phyloP scores from a whole-genome alignment of 1,140 invertebrate genomes.

The Aphidius gifuensis region DNA sequence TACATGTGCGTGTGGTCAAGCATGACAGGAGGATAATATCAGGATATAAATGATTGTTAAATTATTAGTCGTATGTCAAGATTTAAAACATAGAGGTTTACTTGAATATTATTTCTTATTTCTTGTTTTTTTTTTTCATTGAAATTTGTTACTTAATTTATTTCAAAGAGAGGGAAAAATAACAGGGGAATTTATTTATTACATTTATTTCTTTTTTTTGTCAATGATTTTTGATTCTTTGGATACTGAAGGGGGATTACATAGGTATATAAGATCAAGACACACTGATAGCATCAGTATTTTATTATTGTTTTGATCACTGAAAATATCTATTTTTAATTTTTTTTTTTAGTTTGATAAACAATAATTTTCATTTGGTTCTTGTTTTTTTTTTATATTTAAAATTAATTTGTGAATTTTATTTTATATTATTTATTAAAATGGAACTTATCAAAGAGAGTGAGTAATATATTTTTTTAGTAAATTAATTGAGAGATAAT shows the following conservation, averaged over 20 bases:
- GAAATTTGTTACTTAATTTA: too few species aligned
- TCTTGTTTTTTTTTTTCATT: too few species aligned
- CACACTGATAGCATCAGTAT: slow-evolving; percentile 8
- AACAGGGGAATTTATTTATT: not conserved
- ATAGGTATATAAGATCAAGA: slow-evolving; percentile 14
- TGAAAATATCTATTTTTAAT: not conserved
- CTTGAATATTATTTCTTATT: too few species aligned
- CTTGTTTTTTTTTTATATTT: too few species aligned
- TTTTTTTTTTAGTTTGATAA: not conserved
- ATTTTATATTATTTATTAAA: not conserved
- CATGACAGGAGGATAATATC: too few species aligned
- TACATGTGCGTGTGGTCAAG: too few species aligned
- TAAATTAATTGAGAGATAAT: too few species aligned
- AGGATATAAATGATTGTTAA: too few species aligned
- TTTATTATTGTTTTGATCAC: slow-evolving; percentile 9
- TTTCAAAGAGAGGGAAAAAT: not conserved
- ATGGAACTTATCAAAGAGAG: slow-evolving; percentile 17
- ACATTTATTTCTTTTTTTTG: not conserved
- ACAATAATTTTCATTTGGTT: too few species aligned
- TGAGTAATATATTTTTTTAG: slow-evolving; percentile 5
- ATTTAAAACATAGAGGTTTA: too few species aligned
- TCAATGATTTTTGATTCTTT: slow-evolving; percentile 5
- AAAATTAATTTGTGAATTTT: not conserved
- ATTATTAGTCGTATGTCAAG: too few species aligned
- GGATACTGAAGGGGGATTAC: slow-evolving; percentile 10